phyloP scores from a whole-genome alignment of 92 coral and sea anemone genomes.

The Chrysogorgia sp. region DNA sequence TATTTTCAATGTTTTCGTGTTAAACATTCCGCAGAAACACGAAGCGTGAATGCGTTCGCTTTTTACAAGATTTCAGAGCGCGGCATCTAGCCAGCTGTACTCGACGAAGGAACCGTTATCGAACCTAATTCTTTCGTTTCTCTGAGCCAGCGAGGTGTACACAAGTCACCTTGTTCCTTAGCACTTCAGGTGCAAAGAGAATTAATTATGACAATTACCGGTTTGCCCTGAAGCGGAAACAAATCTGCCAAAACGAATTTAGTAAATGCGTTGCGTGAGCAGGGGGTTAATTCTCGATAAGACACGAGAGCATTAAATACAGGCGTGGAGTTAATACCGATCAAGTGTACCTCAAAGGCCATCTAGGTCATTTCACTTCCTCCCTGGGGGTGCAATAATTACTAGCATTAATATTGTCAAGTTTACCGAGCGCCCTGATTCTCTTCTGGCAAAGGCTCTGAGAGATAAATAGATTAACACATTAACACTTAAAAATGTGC shows the following conservation, averaged over 20 bases:
- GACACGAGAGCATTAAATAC: not conserved
- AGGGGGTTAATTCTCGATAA: not conserved
- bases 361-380: not conserved
- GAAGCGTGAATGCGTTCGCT: no score
- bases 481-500: constrained; percentile 9
- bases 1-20: no score
- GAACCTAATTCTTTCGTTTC: not conserved
- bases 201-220: not conserved
- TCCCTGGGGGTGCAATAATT: constrained; percentile 37
- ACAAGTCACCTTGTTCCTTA: not conserved
- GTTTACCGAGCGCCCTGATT: constrained; percentile 26
- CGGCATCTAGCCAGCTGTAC: no score
- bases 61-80: no score
- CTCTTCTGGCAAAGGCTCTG: not conserved
- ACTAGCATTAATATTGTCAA: not conserved
- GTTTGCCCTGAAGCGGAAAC: not conserved
- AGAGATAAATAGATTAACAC: constrained; percentile 40
- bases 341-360: not conserved
- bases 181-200: not conserved
- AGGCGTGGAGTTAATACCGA: not conserved
- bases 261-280: not conserved
- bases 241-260: not conserved
- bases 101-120: no score
- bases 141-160: not conserved
- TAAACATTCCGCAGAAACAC: no score